Evolutionary conservation across 2,797 vertebrate genomes (phyloP), one percentile per base, ranked within the genome.

Genomic region (Tachyglossus aculeatus): DNA sequence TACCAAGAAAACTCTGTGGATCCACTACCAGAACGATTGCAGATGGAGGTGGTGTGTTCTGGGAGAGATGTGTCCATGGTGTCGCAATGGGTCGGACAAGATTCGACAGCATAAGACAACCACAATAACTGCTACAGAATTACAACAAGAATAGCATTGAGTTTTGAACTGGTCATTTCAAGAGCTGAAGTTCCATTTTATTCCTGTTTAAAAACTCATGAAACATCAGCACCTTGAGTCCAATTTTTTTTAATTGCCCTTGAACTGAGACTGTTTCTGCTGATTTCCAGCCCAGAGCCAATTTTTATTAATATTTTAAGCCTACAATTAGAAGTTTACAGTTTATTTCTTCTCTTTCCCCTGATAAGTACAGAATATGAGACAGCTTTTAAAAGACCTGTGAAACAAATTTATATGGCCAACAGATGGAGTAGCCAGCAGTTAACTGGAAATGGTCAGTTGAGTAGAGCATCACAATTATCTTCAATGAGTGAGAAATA

Each of bases 131-230:
- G 4, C 19, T 0, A 24, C 58, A 31, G 56, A 51, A 67, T 71
- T 47, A 53, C 25, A 65, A 33, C 70, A 63, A 38, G n/a, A 77
- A 32, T 9, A 68, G 69, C 51, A 18, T 74, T 58, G 9, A 29
- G 16, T 77, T 77, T 72, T 52, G 52, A 81, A 71, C 40, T 15
- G 62, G 36, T 4, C 45, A 19, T 21, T 73, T 74, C 64, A 72
- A 67, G 31, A 67, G 36, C 69, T 63, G 32, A 74, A 74, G 64
- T 64, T 82, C 64, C 31, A 32, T 55, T 77, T 52, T 78, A 57
- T 69, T 54, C 29, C 34, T 44, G 2, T 57, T 44, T 72, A 70
- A 74, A n/a, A 80, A 38, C 44, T 68, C 69, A 54, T 32, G 67
- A 67, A 78, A 53, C 37, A 78, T 37, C 19, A 9, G 39, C 38